A percentile compares a stretch with the other conserved stretches of the same genome.
These are phyloP conservation scores for Cyclophora punctaria DNA, from an alignment of 2,888 invertebrate species.

Conservation along the genomic window DNA sequence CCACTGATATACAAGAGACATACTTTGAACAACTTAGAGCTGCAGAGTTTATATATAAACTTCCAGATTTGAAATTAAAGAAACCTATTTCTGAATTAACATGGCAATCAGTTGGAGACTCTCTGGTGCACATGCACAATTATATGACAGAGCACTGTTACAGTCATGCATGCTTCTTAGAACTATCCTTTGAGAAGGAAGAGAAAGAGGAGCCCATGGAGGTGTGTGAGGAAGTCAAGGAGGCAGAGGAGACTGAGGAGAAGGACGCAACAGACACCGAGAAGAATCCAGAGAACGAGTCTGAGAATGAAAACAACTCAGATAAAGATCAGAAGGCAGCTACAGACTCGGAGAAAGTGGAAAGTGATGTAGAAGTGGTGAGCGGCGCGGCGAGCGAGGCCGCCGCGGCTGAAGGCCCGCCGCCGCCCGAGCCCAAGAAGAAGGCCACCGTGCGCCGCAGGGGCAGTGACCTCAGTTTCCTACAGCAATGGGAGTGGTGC, in stretches of 20 bases:
- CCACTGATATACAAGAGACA: slow-evolving; percentile 68
- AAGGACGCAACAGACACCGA: slow-evolving; percentile 35
- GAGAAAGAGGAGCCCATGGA: slow-evolving; percentile 42
- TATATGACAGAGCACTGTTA: slow-evolving; percentile 77
- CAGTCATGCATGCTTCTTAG: slow-evolving; percentile 69
- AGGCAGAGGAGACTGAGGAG: slow-evolving; percentile 37
- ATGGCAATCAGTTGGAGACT: slow-evolving; percentile 80
- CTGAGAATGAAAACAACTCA: slow-evolving; percentile 52
- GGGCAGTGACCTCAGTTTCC: slow-evolving; percentile 81
- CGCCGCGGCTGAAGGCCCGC: slow-evolving; percentile 26
- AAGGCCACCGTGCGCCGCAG: slow-evolving; percentile 77
- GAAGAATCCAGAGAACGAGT: slow-evolving; percentile 37
- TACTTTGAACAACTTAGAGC: slow-evolving; percentile 71
- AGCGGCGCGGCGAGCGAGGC: slow-evolving; percentile 11
- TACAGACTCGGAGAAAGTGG: slow-evolving; percentile 51
- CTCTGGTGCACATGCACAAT: slow-evolving; percentile 78
- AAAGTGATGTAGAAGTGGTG: slow-evolving; percentile 43
- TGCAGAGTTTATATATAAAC: slow-evolving; percentile 65
- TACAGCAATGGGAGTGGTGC: slow-evolving; percentile 88
- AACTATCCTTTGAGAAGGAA: slow-evolving; percentile 50
- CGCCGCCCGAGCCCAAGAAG: slow-evolving; percentile 51
- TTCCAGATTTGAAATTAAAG: slow-evolving; percentile 74
- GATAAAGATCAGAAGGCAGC: slow-evolving; percentile 53
- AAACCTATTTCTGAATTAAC: slow-evolving; percentile 75
- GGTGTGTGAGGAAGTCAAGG: slow-evolving; percentile 48